These are phyloP conservation scores for Lagria hirta DNA, from an alignment of 2,888 invertebrate species.

Conservation along the genomic window DNA sequence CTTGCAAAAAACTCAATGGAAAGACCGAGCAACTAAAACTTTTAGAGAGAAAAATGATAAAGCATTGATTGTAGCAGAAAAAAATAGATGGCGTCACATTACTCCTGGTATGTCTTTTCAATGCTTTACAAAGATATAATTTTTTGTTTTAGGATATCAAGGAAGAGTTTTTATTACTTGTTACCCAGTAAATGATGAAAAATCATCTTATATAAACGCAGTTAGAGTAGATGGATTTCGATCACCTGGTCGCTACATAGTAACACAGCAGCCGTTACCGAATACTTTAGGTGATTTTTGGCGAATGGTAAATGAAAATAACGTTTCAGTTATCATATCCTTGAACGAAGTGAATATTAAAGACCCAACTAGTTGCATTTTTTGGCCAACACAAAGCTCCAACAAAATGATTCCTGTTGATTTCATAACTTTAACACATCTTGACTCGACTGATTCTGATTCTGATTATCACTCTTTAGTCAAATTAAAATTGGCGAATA, in stretches of 20 bases:
- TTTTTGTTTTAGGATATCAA: conserved; percentile 36
- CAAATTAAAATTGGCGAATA: no score
- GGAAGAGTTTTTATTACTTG: conserved; percentile 49
- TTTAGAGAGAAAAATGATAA: conserved; percentile 23
- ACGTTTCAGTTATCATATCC: conserved; percentile 50
- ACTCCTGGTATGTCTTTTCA: conserved; percentile 48
- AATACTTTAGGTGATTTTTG: conserved; percentile 55
- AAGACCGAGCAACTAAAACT: conserved; percentile 50
- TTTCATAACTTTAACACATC: conserved; percentile 35
- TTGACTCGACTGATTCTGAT: neutral
- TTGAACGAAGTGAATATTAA: conserved; percentile 49
- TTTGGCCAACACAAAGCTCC: conserved; percentile 36
- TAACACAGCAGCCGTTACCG: conserved; percentile 54
- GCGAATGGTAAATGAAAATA: conserved; percentile 52
- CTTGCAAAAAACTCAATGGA: conserved; percentile 51
- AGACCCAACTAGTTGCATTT: conserved; percentile 45
- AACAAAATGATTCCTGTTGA: conserved; percentile 38
- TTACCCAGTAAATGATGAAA: conserved; percentile 46
- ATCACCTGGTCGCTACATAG: conserved; percentile 49
- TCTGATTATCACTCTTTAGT: no score
- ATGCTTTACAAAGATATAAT: conserved; percentile 4
- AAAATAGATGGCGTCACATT: conserved; percentile 52
- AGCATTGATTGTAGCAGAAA: conserved; percentile 35
- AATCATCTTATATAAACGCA: conserved; percentile 55
- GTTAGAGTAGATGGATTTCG: conserved; percentile 51